These are phyloP conservation scores for Orthonevra nobilis DNA, from an alignment of 2,888 invertebrate genomes.

Conservation along the genomic window DNA sequence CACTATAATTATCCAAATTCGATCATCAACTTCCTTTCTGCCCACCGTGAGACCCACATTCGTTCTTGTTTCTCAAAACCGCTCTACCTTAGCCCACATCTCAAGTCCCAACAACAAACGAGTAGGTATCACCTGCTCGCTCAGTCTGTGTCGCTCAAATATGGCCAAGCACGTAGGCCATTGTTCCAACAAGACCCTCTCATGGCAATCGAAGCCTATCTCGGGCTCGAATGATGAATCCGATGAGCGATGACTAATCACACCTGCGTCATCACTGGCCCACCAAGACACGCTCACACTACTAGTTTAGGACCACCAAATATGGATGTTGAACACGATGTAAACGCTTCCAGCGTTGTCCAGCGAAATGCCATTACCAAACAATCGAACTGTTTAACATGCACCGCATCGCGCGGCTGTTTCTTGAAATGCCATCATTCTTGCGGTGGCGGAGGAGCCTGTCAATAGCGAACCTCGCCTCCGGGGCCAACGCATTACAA, in stretches of 20 bases:
- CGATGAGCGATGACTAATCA: conserved; percentile 61
- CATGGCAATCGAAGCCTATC: conserved; percentile 31
- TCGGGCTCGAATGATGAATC: conserved; percentile 28
- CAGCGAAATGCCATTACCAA: conserved; percentile 17
- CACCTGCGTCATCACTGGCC: conserved; percentile 55
- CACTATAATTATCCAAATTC: conserved; percentile 52
- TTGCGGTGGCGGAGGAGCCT: conserved; percentile 36
- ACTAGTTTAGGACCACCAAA: conserved; percentile 57
- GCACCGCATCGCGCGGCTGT: conserved; percentile 42
- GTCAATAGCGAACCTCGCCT: conserved; percentile 16
- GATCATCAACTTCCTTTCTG: conserved; percentile 53
- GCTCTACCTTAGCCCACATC: conserved; percentile 23
- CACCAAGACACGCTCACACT: conserved; percentile 19
- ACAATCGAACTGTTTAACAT: conserved; percentile 54
- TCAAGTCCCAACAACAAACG: too few relatives aligned
- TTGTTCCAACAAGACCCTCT: conserved; percentile 39
- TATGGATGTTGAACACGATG: conserved; percentile 62
- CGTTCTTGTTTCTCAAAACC: conserved; percentile 56
- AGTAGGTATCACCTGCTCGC: conserved; percentile 29
- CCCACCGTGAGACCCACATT: conserved; percentile 62
- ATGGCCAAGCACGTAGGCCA: conserved; percentile 63
- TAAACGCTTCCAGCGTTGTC: conserved; percentile 56
- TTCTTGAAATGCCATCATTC: conserved; percentile 58
- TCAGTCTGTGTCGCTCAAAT: conserved; percentile 20
- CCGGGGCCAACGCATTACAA: conserved; percentile 18